Base-by-base conservation (phyloP, 2,113 vertebrate genomes). In the Tapirus terrestris region DNA sequence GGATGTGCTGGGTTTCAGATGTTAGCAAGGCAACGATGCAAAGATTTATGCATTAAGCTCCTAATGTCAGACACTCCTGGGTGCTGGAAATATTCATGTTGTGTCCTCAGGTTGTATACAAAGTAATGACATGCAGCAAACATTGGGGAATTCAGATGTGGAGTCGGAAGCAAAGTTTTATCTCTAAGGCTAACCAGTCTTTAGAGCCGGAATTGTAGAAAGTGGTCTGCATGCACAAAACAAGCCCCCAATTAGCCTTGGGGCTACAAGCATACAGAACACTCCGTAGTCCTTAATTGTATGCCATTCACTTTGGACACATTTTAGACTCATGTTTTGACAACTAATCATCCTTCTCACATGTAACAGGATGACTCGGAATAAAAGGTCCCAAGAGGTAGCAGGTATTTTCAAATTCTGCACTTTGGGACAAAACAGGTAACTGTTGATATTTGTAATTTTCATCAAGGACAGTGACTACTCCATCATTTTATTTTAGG, bases 31-130 rank as follows among this genome's bases (percentile, higher is more conserved):
- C 9, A 68, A 29, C 45, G 13, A 51, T 11, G 5, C 25, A 43
- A 27, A 85, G 25, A 21, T 1, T 2, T 17, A 2, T 39, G 0
- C 0, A 0, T 6, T 14, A 29, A 88, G 43, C 23, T 36, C 36
- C 29, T 58, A 16, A 63, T 6, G n/a, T 20, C 25, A 60, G 29
- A 36, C 6, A 6, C 13, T 80, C 23, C 48, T 72, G 1, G 45
- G 5, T 29, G 8, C 39, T 77, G 8, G 67, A 79, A 87, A 18
- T 43, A 51, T 11, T 45, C 48, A 43, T 67, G 39, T 14, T 75
- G 10, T 31, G 8, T 67, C 29, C 82, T 80, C 29, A 33, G 23
- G 7, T 77, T 51, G 33, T 43, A 43, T 10, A 23, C 0, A 43
- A 3, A 6, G 53, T 53, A n/a, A 36, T 73, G 53, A 67, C 31